Evolutionary conservation across 2,888 invertebrate species (phyloP).

Genomic region (Odontocolon sp.): DNA sequence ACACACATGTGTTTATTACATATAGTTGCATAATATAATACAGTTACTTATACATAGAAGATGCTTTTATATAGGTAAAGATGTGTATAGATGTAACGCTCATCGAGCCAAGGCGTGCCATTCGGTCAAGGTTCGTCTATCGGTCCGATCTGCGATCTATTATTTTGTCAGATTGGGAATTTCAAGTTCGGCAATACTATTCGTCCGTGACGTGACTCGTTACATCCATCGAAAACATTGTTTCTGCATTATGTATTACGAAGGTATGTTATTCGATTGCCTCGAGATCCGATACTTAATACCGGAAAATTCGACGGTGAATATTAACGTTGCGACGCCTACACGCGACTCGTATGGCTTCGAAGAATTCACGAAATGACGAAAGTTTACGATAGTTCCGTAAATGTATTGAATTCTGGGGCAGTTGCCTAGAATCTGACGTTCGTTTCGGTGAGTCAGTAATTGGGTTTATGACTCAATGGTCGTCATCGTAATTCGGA

Average conservation of each 20-base stretch:
- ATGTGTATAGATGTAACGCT: constrained; percentile 12
- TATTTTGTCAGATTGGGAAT: constrained; percentile 48
- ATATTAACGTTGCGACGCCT: constrained; percentile 1
- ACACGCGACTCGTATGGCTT: constrained; percentile 32
- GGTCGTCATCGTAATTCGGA: too few relatives aligned
- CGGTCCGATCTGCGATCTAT: constrained; percentile 48
- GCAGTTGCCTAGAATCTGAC: neutral
- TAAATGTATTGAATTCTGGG: constrained; percentile 16
- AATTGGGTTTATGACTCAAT: too few relatives aligned
- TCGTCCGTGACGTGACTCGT: constrained; percentile 43
- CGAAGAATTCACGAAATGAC: constrained; percentile 32
- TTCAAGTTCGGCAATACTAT: constrained; percentile 29
- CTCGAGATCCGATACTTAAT: constrained; percentile 29
- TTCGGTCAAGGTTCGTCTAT: constrained; percentile 69
- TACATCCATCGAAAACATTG: constrained; percentile 12
- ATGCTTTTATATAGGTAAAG: neutral
- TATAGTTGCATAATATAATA: neutral
- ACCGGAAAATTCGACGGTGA: constrained; percentile 32
- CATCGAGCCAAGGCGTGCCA: constrained; percentile 39
- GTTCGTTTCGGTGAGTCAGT: constrained; percentile 17
- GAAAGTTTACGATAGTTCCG: constrained; percentile 19
- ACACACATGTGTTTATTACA: neutral
- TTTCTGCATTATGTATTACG: neutral
- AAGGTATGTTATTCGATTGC: constrained; percentile 26
- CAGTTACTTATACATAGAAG: neutral